Base-by-base conservation (phyloP, 2,888 invertebrate species). In the Arrhopalites spinosus region DNA sequence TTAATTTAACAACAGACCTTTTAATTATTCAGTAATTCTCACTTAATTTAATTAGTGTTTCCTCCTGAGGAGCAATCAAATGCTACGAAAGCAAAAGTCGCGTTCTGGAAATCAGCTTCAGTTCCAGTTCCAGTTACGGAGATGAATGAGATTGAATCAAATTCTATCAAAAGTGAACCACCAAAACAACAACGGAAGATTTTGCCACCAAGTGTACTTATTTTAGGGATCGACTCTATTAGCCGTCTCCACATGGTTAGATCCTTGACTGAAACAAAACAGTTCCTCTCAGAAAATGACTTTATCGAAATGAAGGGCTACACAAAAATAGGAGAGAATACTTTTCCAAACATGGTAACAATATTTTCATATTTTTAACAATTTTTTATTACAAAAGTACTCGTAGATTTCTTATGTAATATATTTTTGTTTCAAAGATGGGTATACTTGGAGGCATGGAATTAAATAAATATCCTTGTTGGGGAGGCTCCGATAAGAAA, bases 301-400 rank as follows among this genome's bases (percentile, higher is more conserved):
- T 93, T 92, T 89, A 86, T 92, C 61, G 90, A 90, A 77, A 88
- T 92, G 84, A 88, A 90, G 81, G 95, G 93, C 0, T 95, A 93
- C 85, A 86, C 85, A 77, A 88, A 87, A 81, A 86, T 87, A 11
- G 87, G 91, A 8, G 95, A 95, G 84, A 96, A 96, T 83, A 96
- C 95, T 0, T 94, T 93, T 84, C 94, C 96, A 0, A 97, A 96
- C 86, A 86, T 96, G 69, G 36, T 36, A n/a, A n/a, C n/a, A n/a
- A 36, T 36, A 36, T 36, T 36, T 36, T 36, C 11, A 36, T 36
- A 36, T 36, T 7, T 36, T 36, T 7, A 36, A 7, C 5, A 11
- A 36, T 3, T 7, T 7, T 36, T 36, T 3, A 36, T 36, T 7
- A 36, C 36, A 36, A 36, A n/a, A n/a, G n/a, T n/a, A n/a, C n/a